phyloP scores from a whole-genome alignment of 1,140 invertebrate species.

The Brachionus koreanus region DNA sequence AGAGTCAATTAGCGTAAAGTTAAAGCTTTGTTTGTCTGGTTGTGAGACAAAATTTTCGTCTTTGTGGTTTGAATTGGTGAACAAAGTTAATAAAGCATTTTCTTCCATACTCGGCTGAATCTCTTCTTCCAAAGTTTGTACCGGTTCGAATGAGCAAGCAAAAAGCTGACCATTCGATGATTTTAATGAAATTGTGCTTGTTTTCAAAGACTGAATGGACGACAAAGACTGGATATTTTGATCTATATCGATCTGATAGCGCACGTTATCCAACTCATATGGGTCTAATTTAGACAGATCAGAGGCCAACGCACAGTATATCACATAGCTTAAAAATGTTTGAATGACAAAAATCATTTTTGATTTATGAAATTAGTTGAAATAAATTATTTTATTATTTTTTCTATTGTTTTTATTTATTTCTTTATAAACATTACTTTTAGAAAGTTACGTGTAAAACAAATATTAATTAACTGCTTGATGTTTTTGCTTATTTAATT shows the following conservation, averaged over 20 bases:
- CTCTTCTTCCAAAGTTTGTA: not conserved
- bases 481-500: too few relatives aligned
- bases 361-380: not conserved
- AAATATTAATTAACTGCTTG: too few relatives aligned
- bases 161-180: not conserved
- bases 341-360: not conserved
- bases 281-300: not conserved
- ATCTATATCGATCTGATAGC: slow-evolving; percentile 16
- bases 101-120: not conserved
- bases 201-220: not conserved
- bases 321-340: not conserved
- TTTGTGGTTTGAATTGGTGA: not conserved
- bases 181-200: not conserved
- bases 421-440: slow-evolving; percentile 5
- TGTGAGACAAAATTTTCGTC: not conserved
- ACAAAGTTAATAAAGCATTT: not conserved
- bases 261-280: not conserved
- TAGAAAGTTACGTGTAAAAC: not conserved
- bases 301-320: not conserved
- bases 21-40: not conserved
- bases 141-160: not conserved
- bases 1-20: not conserved
- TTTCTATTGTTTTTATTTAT: not conserved
- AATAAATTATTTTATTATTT: not conserved
- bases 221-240: not conserved